Percentiles rank a stretch among this genome's conserved stretches.
These are phyloP conservation scores for Halocynthia aurantium DNA, from an alignment of 23 tunicate species.

Conservation along the genomic window DNA sequence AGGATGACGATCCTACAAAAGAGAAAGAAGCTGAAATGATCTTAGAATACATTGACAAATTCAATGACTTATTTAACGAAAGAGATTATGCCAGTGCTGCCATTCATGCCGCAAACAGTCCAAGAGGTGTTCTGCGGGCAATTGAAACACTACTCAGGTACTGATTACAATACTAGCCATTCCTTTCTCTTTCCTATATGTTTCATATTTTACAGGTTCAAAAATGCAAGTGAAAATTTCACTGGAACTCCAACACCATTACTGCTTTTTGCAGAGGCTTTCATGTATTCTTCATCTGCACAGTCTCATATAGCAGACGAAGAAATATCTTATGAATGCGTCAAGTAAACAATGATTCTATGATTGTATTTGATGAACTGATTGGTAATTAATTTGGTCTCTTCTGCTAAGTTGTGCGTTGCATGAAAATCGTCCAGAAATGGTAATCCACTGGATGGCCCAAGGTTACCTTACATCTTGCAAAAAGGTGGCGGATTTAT, in stretches of 20 bases:
- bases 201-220: slow-evolving; percentile 30
- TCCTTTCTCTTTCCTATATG: background rate
- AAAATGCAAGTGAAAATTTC: slow-evolving; percentile 40
- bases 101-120: slow-evolving; percentile 91
- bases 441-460: slow-evolving; percentile 69
- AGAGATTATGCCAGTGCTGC: slow-evolving; percentile 64
- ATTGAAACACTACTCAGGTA: slow-evolving; percentile 69
- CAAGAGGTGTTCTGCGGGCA: slow-evolving; percentile 66
- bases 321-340: slow-evolving; percentile 49
- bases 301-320: slow-evolving; percentile 42
- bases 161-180: background rate
- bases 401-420: slow-evolving; percentile 54
- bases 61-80: slow-evolving; percentile 68
- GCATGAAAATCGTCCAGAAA: slow-evolving; percentile 70
- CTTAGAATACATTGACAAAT: slow-evolving; percentile 83
- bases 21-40: slow-evolving; percentile 93
- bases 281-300: slow-evolving; percentile 79
- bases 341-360: slow-evolving; percentile 7
- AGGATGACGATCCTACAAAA: slow-evolving; percentile 71
- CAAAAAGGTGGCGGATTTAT: slow-evolving; percentile 34
- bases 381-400: background rate
- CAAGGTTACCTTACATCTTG: slow-evolving; percentile 44
- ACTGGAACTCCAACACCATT: slow-evolving; percentile 64
- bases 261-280: slow-evolving; percentile 62
- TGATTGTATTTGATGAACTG: background rate